A percentile compares a stretch with the other conserved stretches of the same genome.
phyloP scores from a whole-genome alignment of 1,140 invertebrate genomes.

The Brachionus plicatilis region DNA sequence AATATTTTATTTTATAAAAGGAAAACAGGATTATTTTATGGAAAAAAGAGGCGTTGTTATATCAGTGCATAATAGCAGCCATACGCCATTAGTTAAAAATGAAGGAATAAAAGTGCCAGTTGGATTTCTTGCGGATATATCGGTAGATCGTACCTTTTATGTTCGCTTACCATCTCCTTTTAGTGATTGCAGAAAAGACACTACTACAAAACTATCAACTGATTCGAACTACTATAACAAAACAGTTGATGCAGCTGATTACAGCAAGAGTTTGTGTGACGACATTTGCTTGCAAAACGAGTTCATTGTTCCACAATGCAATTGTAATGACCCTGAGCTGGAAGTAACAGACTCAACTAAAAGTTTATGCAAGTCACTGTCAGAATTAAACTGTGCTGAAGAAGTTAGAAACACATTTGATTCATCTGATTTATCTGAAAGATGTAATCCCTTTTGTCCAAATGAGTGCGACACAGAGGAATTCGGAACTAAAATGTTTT shows the following conservation, averaged over 20 bases:
- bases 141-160: slow-evolving; percentile 7
- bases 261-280: background rate
- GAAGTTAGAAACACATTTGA: background rate
- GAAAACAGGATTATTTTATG: background rate
- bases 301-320: slow-evolving; percentile 2
- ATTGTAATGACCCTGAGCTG: background rate
- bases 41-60: slow-evolving; percentile 3
- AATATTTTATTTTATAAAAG: background rate
- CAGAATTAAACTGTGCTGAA: background rate
- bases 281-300: slow-evolving; percentile 17
- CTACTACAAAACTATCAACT: background rate
- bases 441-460: background rate
- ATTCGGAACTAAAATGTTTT: background rate
- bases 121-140: background rate
- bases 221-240: slow-evolving; percentile 2
- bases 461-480: background rate
- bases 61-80: background rate
- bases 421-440: background rate
- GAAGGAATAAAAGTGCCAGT: background rate
- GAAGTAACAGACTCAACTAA: background rate
- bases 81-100: background rate
- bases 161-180: background rate
- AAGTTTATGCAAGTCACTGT: background rate
- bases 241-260: background rate
- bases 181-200: background rate